Evolutionary conservation across 2,797 vertebrate genomes (phyloP), one percentile per base, ranked within the genome.

Genomic region (Pantherophis vulpinus): DNA sequence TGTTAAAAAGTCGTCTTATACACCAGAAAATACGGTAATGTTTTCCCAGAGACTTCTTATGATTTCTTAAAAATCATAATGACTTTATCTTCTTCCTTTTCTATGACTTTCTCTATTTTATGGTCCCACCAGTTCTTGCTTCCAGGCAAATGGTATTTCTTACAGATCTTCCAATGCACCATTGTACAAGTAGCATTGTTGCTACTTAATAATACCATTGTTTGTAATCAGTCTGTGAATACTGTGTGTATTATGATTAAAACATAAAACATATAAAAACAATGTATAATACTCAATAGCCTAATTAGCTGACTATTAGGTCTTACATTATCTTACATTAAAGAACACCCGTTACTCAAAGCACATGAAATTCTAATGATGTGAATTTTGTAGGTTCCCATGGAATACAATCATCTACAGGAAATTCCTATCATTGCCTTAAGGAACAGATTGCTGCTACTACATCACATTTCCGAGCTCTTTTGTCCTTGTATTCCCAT

Each of bases 401-500:
- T 99, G 99, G 99, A 99, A 97, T 99, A 99, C 97, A 99, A 99
- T 96, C 99, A 99, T 96, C 97, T 99, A 58, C 99, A 99, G 96
- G 99, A 99, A 96, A 99, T 99, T 93, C 98, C 98, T 51, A 98
- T 99, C 42, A 98, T 99, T 95, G 98, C 98, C 0, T 96, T 99
- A 97, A 98, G 99, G 95, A 99, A 99, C 97, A 98, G 99, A 63
- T 98, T 99, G 95, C 97, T 99, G 93, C 98, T 99, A 27, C 97
- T 99, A 94, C 99, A 99, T 94, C 99, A 99, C 97, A 99, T 99
- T 97, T 99, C 99, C 0, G 99, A 99, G 97, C 98, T 99, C 92
- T 99, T 99, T 97, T 99, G 99, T 95, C 99, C 99, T 25, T 99
- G 99, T 92, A 99, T 99, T 96, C 99, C 99, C 87, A 99, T 99